phyloP scores from a whole-genome alignment of 1,140 invertebrate species.

The Brachionus rubens region DNA sequence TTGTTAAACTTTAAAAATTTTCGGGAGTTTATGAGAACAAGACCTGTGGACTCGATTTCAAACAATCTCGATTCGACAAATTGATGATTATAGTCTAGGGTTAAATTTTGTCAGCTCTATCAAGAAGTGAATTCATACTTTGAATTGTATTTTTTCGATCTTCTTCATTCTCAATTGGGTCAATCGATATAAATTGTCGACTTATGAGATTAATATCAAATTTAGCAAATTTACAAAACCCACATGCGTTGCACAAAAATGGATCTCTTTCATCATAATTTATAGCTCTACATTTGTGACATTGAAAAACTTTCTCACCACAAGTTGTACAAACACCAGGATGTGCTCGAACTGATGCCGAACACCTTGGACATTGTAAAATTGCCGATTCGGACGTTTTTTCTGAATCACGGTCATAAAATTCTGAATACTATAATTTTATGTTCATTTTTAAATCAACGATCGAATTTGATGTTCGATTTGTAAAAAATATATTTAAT shows the following conservation, averaged over 20 bases:
- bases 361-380: constrained; percentile 89
- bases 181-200: constrained; percentile 85
- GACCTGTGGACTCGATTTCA: too few relatives aligned
- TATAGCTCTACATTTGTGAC: constrained; percentile 69
- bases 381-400: constrained; percentile 67
- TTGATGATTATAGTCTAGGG: too few relatives aligned
- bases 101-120: constrained; percentile 92
- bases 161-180: constrained; percentile 93
- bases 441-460: constrained; percentile 88
- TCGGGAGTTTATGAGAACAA: too few relatives aligned
- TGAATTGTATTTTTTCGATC: constrained; percentile 79
- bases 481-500: constrained; percentile 94
- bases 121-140: constrained; percentile 80
- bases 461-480: constrained; percentile 87
- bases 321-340: constrained; percentile 95
- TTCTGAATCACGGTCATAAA: constrained; percentile 74
- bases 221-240: constrained; percentile 99
- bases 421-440: constrained; percentile 90
- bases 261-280: constrained; percentile 99
- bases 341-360: constrained; percentile 86
- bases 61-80: too few relatives aligned
- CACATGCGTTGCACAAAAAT: constrained; percentile 94
- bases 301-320: constrained; percentile 94
- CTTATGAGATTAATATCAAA: constrained; percentile 88
- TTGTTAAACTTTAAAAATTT: too few relatives aligned